These are phyloP conservation scores for Bicyclus anynana DNA, from an alignment of 1,140 invertebrate species.

Conservation along the genomic window DNA sequence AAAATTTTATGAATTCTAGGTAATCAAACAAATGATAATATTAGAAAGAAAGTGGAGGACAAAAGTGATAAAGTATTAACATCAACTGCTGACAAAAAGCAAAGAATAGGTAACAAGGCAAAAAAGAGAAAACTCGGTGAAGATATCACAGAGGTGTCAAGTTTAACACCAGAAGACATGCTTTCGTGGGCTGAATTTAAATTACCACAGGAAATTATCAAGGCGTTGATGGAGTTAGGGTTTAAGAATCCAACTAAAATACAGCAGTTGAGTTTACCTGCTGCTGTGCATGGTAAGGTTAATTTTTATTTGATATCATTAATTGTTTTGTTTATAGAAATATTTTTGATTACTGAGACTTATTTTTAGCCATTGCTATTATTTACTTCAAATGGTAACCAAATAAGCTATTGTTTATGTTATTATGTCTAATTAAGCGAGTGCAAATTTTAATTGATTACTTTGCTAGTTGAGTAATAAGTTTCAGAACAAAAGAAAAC, in stretches of 20 bases:
- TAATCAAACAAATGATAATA: slow-evolving; percentile 20
- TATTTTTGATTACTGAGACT: too few species aligned
- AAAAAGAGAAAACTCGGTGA: slow-evolving; percentile 49
- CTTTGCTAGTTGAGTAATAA: too few species aligned
- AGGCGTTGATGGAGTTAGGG: slow-evolving; percentile 84
- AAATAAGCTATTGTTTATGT: too few species aligned
- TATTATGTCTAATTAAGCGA: too few species aligned
- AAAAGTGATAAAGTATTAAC: slow-evolving; percentile 13
- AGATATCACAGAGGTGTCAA: slow-evolving; percentile 32
- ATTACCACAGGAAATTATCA: slow-evolving; percentile 84
- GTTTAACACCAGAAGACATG: slow-evolving; percentile 73
- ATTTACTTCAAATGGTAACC: too few species aligned
- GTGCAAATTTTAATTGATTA: too few species aligned
- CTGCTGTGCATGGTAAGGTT: slow-evolving; percentile 87
- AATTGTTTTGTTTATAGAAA: slow-evolving; percentile 2
- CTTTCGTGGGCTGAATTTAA: slow-evolving; percentile 84
- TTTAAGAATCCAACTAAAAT: slow-evolving; percentile 93
- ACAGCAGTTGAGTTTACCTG: slow-evolving; percentile 85
- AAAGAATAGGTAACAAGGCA: slow-evolving; percentile 22
- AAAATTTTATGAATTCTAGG: too few species aligned
- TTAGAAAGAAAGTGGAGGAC: slow-evolving; percentile 21
- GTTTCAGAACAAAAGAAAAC: too few species aligned
- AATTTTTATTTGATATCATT: neutral
- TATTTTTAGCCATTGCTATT: too few species aligned
- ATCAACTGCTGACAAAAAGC: slow-evolving; percentile 2